phyloP scores from a whole-genome alignment of 2,797 vertebrate genomes.

The Enteromius treurensis region DNA sequence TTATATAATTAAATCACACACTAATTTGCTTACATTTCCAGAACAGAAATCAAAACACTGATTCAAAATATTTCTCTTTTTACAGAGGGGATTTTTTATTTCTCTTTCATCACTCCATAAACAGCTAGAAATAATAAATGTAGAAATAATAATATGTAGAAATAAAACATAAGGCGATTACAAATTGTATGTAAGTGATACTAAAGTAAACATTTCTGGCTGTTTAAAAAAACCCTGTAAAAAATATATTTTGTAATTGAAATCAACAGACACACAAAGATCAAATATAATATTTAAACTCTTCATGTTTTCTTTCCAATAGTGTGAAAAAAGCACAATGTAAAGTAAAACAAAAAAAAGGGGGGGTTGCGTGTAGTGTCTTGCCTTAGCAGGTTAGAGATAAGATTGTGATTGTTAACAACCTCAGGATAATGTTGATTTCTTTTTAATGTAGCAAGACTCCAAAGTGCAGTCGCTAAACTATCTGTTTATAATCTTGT shows the following conservation, averaged over 20 bases:
- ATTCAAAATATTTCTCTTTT: background rate
- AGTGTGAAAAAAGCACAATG: background rate
- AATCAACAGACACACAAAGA: background rate
- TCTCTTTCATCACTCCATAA: background rate
- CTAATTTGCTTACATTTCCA: background rate
- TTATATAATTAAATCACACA: background rate
- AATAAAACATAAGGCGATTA: background rate
- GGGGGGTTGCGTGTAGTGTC: conserved; percentile 14
- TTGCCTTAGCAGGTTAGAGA: conserved; percentile 37
- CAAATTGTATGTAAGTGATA: background rate
- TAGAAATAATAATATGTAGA: background rate
- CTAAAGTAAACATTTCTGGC: background rate
- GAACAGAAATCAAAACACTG: background rate
- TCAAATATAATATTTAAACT: background rate
- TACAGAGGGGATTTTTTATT: background rate
- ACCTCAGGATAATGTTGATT: conserved; percentile 80
- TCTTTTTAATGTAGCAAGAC: conserved; percentile 77
- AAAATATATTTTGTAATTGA: background rate
- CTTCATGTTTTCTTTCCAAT: background rate
- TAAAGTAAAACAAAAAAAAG: too few relatives aligned
- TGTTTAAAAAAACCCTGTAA: background rate
- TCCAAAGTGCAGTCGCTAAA: conserved; percentile 57
- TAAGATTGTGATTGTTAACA: conserved; percentile 68
- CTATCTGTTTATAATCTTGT: conserved; percentile 54
- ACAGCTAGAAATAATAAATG: background rate